phyloP scores from a whole-genome alignment of 2,888 invertebrate species.

The Chaitophorus viminalis region DNA sequence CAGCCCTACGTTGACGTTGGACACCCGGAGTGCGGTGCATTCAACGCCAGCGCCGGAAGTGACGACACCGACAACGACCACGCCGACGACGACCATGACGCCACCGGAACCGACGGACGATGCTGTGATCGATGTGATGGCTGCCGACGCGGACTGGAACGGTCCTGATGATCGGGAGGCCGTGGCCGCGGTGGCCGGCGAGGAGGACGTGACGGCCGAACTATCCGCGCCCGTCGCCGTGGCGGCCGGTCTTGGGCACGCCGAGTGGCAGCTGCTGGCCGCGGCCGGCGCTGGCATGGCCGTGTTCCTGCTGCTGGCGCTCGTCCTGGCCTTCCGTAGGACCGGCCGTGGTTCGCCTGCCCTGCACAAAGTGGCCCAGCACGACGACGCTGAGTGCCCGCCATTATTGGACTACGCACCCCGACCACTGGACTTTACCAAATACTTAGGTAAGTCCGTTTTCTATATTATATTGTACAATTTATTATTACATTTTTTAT shows the following conservation, averaged over 20 bases:
- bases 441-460: constrained; percentile 41
- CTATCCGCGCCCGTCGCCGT: constrained; percentile 56
- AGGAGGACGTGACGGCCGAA: constrained; percentile 55
- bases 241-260: constrained; percentile 33
- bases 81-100: neutral
- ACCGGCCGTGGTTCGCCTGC: constrained; percentile 66
- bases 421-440: constrained; percentile 22
- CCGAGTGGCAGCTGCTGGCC: constrained; percentile 68
- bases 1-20: constrained; percentile 46
- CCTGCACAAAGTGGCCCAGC: constrained; percentile 24
- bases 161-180: neutral
- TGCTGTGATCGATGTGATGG: neutral
- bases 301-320: constrained; percentile 69
- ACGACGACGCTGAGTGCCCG: constrained; percentile 69
- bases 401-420: constrained; percentile 44
- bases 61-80: neutral
- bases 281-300: constrained; percentile 74
- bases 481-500: too few species aligned
- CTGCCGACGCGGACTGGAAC: neutral
- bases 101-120: neutral
- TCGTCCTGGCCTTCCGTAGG: constrained; percentile 71
- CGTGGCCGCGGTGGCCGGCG: constrained; percentile 30
- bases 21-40: constrained; percentile 54
- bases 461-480: too few species aligned
- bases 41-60: constrained; percentile 19